phyloP scores from a whole-genome alignment of 2,888 invertebrate species.

The Acronicta aceris region DNA sequence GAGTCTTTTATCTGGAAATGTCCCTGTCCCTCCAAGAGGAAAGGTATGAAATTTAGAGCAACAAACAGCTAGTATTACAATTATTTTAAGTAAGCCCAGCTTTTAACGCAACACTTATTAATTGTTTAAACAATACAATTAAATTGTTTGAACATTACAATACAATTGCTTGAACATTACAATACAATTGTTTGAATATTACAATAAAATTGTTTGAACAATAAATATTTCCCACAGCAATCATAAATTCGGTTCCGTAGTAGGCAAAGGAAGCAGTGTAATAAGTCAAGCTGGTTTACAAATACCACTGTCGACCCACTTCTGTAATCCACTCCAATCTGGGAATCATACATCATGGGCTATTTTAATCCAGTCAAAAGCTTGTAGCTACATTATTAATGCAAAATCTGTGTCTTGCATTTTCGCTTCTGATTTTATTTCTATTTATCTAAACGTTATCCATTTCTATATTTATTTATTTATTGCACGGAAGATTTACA shows the following conservation, averaged over 20 bases:
- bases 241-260: constrained; percentile 25
- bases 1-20: too few relatives aligned
- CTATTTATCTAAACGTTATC: too few relatives aligned
- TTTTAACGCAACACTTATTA: background rate
- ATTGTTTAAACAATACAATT: background rate
- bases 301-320: constrained; percentile 44
- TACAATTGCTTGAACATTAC: too few relatives aligned
- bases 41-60: too few relatives aligned
- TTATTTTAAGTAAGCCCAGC: background rate
- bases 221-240: background rate
- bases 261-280: constrained; percentile 25
- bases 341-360: constrained; percentile 28
- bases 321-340: constrained; percentile 41
- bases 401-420: background rate
- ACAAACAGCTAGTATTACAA: too few relatives aligned
- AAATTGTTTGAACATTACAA: background rate
- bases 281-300: constrained; percentile 44
- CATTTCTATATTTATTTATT: too few relatives aligned
- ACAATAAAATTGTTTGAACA: background rate
- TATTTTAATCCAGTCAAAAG: constrained; percentile 35
- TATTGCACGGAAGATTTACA: too few relatives aligned
- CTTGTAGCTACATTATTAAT: constrained; percentile 9
- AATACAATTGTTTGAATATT: too few relatives aligned
- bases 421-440: background rate
- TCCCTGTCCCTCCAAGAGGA: too few relatives aligned